Evolutionary conservation across 2,888 invertebrate genomes (phyloP).

Genomic region (Endomychus coccineus): DNA sequence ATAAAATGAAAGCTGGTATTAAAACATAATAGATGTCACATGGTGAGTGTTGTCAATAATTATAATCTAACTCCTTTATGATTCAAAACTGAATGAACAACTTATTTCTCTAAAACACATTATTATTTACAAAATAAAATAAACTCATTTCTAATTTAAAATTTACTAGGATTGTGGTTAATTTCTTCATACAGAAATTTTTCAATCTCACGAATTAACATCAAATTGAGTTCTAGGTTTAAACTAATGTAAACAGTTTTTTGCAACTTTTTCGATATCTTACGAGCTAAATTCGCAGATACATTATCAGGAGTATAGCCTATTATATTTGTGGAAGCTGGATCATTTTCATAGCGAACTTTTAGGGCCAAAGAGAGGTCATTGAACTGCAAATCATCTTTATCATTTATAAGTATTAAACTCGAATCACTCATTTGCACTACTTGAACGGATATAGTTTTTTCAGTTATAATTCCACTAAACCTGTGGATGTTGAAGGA

Average conservation of each 20-base stretch:
- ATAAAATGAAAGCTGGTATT: too few species aligned
- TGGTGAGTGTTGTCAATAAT: too few species aligned
- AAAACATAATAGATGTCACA: too few species aligned
- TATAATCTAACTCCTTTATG: too few species aligned
- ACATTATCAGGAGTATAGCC: conserved; percentile 38
- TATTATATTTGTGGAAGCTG: conserved; percentile 39
- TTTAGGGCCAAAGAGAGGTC: conserved; percentile 41
- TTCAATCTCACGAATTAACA: conserved; percentile 37
- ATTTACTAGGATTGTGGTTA: conserved; percentile 36
- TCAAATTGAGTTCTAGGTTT: conserved; percentile 40
- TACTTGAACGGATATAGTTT: conserved; percentile 39
- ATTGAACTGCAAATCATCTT: conserved; percentile 34
- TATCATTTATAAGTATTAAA: conserved; percentile 44
- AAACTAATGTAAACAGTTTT: conserved; percentile 47
- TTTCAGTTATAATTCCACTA: conserved; percentile 35
- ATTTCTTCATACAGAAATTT: conserved; percentile 43
- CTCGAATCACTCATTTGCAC: conserved; percentile 43
- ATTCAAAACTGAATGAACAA: too few species aligned
- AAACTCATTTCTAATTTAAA: too few species aligned
- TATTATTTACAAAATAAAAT: too few species aligned
- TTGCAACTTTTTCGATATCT: conserved; percentile 40
- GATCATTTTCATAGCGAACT: conserved; percentile 29
- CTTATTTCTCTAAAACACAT: too few species aligned
- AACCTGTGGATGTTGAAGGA: conserved; percentile 36
- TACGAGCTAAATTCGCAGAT: conserved; percentile 36